Evolutionary conservation across 2,113 vertebrate genomes (phyloP), one percentile per base, ranked within the genome.

Genomic region (Mellivora capensis): DNA sequence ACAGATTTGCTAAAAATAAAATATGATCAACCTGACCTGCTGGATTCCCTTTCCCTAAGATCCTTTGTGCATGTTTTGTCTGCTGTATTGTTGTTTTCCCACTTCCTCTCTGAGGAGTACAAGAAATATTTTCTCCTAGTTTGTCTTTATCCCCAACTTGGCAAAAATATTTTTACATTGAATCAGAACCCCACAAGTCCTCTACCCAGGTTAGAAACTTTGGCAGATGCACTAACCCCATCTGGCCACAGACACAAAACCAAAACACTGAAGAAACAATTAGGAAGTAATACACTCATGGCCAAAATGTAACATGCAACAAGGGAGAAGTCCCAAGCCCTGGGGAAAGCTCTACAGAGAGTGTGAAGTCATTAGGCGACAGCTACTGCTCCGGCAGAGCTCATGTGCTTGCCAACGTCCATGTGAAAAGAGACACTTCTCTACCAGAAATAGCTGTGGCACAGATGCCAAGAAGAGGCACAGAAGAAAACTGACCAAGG

Each of bases 111-210:
- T 61, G 47, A 97, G 84, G 64, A 84, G 20, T 3, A 62, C 21
- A 85, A 90, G 39, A 31, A 80, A 71, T 27, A 20, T 39, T 57
- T 67, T 90, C 76, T 87, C 47, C 69, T 44, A 27, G 61, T 54
- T 93, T 80, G 44, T 87, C 72, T 87, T 87, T 85, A 74, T 93
- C 62, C 80, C 69, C 83, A 49, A 84, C 62, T 97, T 96, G 96
- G 89, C 69, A 95, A 93, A 94, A 72, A 67, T 54, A 83, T 49
- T 97, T 97, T 84, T 83, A 87, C 72, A 39, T n/a, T 47, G 37
- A 71, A 77, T 44, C 52, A 59, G 37, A 90, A 76, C 1, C 15
- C 83, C 61, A 11, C n/a, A 47, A 84, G 71, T 77, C 71, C 52
- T 93, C 71, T 39, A 44, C 37, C 37, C 25, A 31, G 27, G 25